Percentiles rank a stretch among this genome's conserved stretches.
Conservation (phyloP, 2,797 vertebrate species). For the Eleutherodactylus coqui region DNA sequence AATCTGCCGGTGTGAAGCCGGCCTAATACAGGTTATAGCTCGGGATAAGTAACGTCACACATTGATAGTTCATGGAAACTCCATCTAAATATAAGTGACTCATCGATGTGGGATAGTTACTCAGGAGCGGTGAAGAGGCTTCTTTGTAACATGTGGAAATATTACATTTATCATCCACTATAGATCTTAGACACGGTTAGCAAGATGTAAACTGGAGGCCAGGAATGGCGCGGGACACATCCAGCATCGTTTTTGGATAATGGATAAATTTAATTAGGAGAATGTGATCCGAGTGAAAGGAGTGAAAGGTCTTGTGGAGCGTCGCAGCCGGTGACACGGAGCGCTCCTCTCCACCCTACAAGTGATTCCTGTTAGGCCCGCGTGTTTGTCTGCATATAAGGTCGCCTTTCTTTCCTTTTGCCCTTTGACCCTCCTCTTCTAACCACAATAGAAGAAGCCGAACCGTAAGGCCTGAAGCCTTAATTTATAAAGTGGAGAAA, state of each 20-base stretch:
- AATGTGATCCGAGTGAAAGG: neutral
- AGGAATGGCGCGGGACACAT: neutral
- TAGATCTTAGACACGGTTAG: neutral
- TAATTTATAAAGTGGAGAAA: slow-evolving; percentile 27
- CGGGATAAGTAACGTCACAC: too few relatives aligned
- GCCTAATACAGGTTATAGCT: too few relatives aligned
- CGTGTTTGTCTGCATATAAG: neutral
- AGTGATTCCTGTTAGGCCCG: slow-evolving; percentile 30
- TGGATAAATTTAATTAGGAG: slow-evolving; percentile 23
- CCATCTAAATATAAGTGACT: too few relatives aligned
- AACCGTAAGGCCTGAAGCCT: slow-evolving; percentile 22
- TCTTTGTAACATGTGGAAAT: neutral
- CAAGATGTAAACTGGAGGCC: neutral
- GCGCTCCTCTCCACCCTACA: slow-evolving; percentile 4
- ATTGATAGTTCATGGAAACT: too few relatives aligned
- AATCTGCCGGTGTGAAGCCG: too few relatives aligned
- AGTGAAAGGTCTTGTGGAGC: neutral
- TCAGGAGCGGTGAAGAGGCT: too few relatives aligned
- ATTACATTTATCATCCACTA: slow-evolving; percentile 10
- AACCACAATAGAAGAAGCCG: neutral
- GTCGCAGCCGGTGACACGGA: neutral
- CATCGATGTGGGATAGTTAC: too few relatives aligned
- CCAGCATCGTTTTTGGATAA: neutral
- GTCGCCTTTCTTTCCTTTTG: neutral
- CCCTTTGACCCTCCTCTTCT: slow-evolving; percentile 18